Evolutionary conservation across 1,140 invertebrate species (phyloP).

Genomic region (Metaphire vulgaris): DNA sequence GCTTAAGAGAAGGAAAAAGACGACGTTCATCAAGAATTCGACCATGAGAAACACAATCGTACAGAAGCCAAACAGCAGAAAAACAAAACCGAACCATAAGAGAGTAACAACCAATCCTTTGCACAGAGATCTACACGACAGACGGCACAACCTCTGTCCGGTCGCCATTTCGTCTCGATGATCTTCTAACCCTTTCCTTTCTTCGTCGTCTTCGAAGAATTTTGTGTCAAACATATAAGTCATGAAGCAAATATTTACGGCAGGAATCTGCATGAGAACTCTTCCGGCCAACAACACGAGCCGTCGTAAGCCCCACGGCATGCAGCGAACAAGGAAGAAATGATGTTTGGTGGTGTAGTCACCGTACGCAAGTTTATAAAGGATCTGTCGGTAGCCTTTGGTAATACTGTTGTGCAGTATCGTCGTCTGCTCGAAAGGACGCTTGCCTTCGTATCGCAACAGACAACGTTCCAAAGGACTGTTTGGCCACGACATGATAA

Average conservation of each 20-base stretch:
- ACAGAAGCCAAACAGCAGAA: slow-evolving; percentile 29
- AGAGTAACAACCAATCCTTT: slow-evolving; percentile 2
- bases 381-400: slow-evolving; percentile 18
- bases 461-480: slow-evolving; percentile 26
- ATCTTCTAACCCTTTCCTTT: background rate
- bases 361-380: slow-evolving; percentile 28
- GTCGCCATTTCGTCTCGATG: background rate
- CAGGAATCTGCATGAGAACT: slow-evolving; percentile 21
- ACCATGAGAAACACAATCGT: slow-evolving; percentile 25
- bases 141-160: background rate
- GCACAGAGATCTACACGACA: slow-evolving; percentile 3
- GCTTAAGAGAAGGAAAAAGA: slow-evolving; percentile 24
- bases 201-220: slow-evolving; percentile 17
- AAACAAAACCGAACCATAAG: slow-evolving; percentile 27
- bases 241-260: slow-evolving; percentile 20
- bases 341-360: slow-evolving; percentile 15
- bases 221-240: slow-evolving; percentile 11
- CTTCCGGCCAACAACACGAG: slow-evolving; percentile 1
- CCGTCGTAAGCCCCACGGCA: slow-evolving; percentile 23
- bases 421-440: slow-evolving; percentile 13
- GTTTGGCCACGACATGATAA: slow-evolving; percentile 26
- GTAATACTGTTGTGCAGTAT: slow-evolving; percentile 22
- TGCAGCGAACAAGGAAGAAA: slow-evolving; percentile 25
- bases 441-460: slow-evolving; percentile 15
- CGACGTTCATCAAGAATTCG: slow-evolving; percentile 25